phyloP scores from a whole-genome alignment of 2,888 invertebrate genomes.

The Frankliniella intonsa region DNA sequence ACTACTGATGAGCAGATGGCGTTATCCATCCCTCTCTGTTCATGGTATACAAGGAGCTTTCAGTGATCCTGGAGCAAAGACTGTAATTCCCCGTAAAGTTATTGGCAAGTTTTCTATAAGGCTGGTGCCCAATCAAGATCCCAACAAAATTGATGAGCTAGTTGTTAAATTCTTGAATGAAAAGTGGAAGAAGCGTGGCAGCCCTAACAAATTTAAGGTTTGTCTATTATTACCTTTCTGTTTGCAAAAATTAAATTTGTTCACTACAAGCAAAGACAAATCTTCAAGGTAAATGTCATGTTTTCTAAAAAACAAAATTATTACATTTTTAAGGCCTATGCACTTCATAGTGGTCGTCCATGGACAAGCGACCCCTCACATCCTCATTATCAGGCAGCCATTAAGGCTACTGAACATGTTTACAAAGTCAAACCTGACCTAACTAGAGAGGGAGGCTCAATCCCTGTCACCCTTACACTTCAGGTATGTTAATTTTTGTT shows the following conservation, averaged over 20 bases:
- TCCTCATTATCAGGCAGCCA: slow-evolving; percentile 87
- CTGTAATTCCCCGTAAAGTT: slow-evolving; percentile 90
- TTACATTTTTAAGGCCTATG: slow-evolving; percentile 42
- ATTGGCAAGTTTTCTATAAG: slow-evolving; percentile 96
- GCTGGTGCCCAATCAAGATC: slow-evolving; percentile 90
- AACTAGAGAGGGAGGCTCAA: slow-evolving; percentile 95
- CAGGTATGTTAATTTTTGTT: slow-evolving; percentile 42
- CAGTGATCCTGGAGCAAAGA: slow-evolving; percentile 87
- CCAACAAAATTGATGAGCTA: slow-evolving; percentile 71
- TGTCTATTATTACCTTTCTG: background rate
- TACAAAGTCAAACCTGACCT: slow-evolving; percentile 89
- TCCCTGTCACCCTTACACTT: slow-evolving; percentile 92
- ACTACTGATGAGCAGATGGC: slow-evolving; percentile 91
- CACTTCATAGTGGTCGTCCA: slow-evolving; percentile 72
- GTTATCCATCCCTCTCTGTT: slow-evolving; percentile 86
- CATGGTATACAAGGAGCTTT: slow-evolving; percentile 97
- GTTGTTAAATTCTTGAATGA: slow-evolving; percentile 73
- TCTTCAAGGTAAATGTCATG: background rate
- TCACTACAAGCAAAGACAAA: background rate
- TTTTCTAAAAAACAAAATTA: background rate
- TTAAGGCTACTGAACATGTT: slow-evolving; percentile 73
- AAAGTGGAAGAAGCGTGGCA: slow-evolving; percentile 71
- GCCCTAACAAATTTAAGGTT: slow-evolving; percentile 80
- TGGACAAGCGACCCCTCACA: slow-evolving; percentile 93
- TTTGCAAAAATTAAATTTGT: background rate